Evolutionary conservation across 2,797 vertebrate species (phyloP).

Genomic region (Sebastes paucispinis): DNA sequence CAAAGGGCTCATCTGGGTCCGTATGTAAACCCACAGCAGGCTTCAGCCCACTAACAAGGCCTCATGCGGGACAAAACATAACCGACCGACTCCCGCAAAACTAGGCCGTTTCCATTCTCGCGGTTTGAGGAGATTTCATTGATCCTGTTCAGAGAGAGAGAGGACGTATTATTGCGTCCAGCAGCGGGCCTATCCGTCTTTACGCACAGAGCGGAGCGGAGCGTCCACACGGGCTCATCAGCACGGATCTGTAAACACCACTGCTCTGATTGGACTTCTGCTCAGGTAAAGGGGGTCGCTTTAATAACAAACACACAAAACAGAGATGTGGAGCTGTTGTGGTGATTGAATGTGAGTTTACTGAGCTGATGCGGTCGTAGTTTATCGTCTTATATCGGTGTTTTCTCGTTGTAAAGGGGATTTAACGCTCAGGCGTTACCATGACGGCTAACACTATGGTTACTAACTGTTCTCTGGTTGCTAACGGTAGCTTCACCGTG

Average conservation of each 20-base stretch:
- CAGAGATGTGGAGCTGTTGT: not conserved
- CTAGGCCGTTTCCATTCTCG: slow-evolving; percentile 33
- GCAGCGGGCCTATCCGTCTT: slow-evolving; percentile 77
- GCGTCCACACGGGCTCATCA: slow-evolving; percentile 73
- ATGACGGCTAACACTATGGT: slow-evolving; percentile 57
- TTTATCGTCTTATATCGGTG: slow-evolving; percentile 18
- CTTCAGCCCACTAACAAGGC: slow-evolving; percentile 79
- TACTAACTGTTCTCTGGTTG: slow-evolving; percentile 21
- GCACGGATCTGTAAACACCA: slow-evolving; percentile 80
- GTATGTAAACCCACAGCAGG: slow-evolving; percentile 82
- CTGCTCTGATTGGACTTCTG: slow-evolving; percentile 73
- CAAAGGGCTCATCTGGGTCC: slow-evolving; percentile 85
- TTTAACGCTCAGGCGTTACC: slow-evolving; percentile 70
- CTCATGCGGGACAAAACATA: slow-evolving; percentile 79
- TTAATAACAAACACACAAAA: too few relatives aligned
- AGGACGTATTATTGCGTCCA: slow-evolving; percentile 75
- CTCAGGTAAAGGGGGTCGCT: slow-evolving; percentile 70
- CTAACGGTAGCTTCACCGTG: slow-evolving; percentile 44
- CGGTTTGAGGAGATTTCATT: slow-evolving; percentile 54
- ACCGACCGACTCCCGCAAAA: slow-evolving; percentile 65
- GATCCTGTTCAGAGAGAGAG: slow-evolving; percentile 53
- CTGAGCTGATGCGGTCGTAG: not conserved
- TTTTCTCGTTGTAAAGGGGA: slow-evolving; percentile 39
- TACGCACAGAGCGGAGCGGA: slow-evolving; percentile 82
- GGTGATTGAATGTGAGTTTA: not conserved